Conservation (phyloP, 2,888 invertebrate genomes). For the Pollenia angustigena region DNA sequence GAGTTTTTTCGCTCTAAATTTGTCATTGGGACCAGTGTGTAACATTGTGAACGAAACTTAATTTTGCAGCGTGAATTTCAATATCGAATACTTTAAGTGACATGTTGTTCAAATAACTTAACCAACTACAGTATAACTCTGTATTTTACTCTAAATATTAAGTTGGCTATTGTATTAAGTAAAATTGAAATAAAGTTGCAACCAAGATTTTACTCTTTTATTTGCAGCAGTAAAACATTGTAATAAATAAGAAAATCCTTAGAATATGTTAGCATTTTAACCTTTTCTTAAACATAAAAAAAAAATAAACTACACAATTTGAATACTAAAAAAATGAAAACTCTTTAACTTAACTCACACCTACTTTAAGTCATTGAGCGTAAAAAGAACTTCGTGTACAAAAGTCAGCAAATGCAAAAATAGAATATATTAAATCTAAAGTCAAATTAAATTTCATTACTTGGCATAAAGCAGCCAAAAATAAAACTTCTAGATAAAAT, state of each 20-base stretch:
- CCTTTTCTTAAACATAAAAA: background rate
- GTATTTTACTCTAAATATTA: too few relatives aligned
- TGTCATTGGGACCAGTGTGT: too few relatives aligned
- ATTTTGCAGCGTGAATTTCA: too few relatives aligned
- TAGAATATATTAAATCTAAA: constrained; percentile 41
- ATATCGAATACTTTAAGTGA: too few relatives aligned
- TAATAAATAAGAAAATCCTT: background rate
- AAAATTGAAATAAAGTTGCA: too few relatives aligned
- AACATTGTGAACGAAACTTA: too few relatives aligned
- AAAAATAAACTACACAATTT: constrained; percentile 2
- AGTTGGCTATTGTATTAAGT: too few relatives aligned
- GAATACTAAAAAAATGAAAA: constrained; percentile 20
- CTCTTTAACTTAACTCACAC: constrained; percentile 4
- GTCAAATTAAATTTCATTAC: constrained; percentile 58
- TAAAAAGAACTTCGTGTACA: background rate
- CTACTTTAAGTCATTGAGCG: background rate
- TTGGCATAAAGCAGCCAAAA: background rate
- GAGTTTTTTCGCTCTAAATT: too few relatives aligned
- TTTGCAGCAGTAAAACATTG: too few relatives aligned
- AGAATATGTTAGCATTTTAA: background rate
- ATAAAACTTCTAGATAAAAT: background rate
- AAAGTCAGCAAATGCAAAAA: constrained; percentile 24
- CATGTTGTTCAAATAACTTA: too few relatives aligned
- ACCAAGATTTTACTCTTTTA: too few relatives aligned
- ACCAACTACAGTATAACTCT: too few relatives aligned